Percentiles rank a stretch among this genome's conserved stretches.
phyloP scores from a whole-genome alignment of 2,888 invertebrate genomes.

The Eupithecia abbreviata region DNA sequence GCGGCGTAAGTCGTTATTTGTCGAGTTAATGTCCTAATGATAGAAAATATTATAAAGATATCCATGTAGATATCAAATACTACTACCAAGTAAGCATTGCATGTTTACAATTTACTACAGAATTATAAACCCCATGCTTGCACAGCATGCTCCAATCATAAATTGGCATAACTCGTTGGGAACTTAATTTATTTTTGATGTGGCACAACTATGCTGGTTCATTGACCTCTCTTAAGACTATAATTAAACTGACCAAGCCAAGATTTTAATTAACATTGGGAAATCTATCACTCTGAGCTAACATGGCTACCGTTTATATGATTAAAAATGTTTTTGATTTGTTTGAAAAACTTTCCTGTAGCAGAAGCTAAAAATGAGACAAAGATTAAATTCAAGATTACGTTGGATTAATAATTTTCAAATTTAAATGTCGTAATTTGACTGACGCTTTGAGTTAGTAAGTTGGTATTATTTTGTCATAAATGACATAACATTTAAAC shows the following conservation, averaged over 20 bases:
- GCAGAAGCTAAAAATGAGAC: background rate
- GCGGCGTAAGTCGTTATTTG: background rate
- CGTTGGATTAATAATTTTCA: background rate
- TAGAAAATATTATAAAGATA: background rate
- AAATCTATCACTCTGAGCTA: background rate
- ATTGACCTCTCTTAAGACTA: background rate
- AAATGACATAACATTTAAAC: too few species aligned
- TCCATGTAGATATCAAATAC: background rate
- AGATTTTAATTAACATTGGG: background rate
- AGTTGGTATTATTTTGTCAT: too few species aligned
- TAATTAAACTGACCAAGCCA: background rate
- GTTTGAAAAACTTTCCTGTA: background rate
- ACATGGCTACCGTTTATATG: background rate
- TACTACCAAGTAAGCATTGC: background rate
- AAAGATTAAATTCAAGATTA: background rate
- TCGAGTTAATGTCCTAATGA: background rate
- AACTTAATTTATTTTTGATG: constrained; percentile 21
- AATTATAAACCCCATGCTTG: constrained; percentile 40
- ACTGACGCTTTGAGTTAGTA: background rate
- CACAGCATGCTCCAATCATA: constrained; percentile 35
- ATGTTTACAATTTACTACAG: constrained; percentile 38
- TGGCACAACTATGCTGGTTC: constrained; percentile 6
- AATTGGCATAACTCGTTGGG: constrained; percentile 18
- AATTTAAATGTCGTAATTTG: background rate
- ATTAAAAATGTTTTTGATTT: background rate